Percentiles rank a stretch among this genome's conserved stretches.
These are phyloP conservation scores for Bombus huntii DNA, from an alignment of 1,140 invertebrate species.

Conservation along the genomic window DNA sequence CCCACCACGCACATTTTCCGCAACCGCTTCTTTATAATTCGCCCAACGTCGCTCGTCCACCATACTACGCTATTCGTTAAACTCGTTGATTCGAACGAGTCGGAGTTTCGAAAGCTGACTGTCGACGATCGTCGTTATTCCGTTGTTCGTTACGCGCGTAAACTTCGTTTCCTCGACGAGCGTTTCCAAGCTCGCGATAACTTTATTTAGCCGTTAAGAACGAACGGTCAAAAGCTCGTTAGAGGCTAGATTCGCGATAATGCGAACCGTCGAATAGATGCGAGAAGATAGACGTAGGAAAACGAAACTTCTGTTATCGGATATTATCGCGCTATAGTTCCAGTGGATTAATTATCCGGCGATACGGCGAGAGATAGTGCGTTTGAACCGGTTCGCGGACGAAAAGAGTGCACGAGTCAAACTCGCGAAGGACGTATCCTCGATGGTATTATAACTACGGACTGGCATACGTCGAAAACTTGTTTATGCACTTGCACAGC, in stretches of 20 bases:
- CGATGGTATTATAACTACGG: neutral
- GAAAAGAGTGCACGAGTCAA: slow-evolving; percentile 2
- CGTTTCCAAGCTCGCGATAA: too few relatives aligned
- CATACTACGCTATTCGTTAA: too few relatives aligned
- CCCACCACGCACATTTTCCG: too few relatives aligned
- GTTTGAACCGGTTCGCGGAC: slow-evolving; percentile 40
- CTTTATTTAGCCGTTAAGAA: too few relatives aligned
- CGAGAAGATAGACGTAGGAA: neutral
- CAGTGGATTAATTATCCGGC: slow-evolving; percentile 1
- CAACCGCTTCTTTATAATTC: too few relatives aligned
- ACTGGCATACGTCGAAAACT: slow-evolving; percentile 11
- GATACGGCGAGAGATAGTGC: neutral
- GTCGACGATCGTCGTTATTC: too few relatives aligned
- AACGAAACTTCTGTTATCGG: too few relatives aligned
- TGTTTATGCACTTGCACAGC: neutral
- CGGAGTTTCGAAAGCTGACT: too few relatives aligned
- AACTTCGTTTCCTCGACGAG: too few relatives aligned
- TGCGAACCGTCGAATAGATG: neutral
- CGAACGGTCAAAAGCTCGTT: neutral
- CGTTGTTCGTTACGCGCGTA: too few relatives aligned
- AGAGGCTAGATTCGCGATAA: neutral
- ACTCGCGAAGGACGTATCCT: slow-evolving; percentile 20
- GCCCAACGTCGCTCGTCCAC: too few relatives aligned
- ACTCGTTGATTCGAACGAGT: too few relatives aligned
- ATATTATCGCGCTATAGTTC: neutral